Conservation (phyloP, 2,888 invertebrate genomes). For the Drymonia ruficornis region DNA sequence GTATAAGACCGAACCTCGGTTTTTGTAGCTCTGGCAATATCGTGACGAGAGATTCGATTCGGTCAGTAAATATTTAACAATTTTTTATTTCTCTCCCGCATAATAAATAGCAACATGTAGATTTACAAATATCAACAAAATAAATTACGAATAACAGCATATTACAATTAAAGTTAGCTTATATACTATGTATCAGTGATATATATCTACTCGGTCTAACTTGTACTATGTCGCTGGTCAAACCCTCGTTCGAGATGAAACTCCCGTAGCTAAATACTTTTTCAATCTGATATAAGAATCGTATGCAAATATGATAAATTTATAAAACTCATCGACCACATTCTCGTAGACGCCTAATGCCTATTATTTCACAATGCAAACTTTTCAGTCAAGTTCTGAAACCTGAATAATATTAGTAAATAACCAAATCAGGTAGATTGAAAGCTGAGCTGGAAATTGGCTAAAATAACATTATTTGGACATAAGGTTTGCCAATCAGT, state of each 20-base stretch:
- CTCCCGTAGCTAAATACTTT: not conserved
- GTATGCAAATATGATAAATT: no score
- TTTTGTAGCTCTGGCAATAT: slow-evolving; percentile 49
- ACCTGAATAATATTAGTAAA: no score
- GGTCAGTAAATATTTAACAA: slow-evolving; percentile 80
- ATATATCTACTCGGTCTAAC: slow-evolving; percentile 68
- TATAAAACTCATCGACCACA: no score
- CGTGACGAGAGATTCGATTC: slow-evolving; percentile 62
- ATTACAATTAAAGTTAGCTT: slow-evolving; percentile 76
- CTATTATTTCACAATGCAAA: no score
- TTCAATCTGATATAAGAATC: no score
- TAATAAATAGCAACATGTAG: slow-evolving; percentile 85
- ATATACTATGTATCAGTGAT: slow-evolving; percentile 62
- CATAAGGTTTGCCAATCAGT: no score
- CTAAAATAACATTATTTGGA: no score
- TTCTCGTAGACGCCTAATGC: no score
- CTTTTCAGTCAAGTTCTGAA: no score
- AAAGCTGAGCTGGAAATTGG: no score
- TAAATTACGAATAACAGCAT: slow-evolving; percentile 85
- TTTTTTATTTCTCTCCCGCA: slow-evolving; percentile 73
- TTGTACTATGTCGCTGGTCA: slow-evolving; percentile 78
- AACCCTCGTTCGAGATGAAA: slow-evolving; percentile 15
- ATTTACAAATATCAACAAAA: slow-evolving; percentile 85
- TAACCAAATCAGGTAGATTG: no score
- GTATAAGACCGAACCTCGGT: slow-evolving; percentile 63